Percentiles rank a stretch among this genome's conserved stretches.
These are phyloP conservation scores for Amphiura filiformis DNA, from an alignment of 35 echinoderm and acorn worm species.

Conservation along the genomic window DNA sequence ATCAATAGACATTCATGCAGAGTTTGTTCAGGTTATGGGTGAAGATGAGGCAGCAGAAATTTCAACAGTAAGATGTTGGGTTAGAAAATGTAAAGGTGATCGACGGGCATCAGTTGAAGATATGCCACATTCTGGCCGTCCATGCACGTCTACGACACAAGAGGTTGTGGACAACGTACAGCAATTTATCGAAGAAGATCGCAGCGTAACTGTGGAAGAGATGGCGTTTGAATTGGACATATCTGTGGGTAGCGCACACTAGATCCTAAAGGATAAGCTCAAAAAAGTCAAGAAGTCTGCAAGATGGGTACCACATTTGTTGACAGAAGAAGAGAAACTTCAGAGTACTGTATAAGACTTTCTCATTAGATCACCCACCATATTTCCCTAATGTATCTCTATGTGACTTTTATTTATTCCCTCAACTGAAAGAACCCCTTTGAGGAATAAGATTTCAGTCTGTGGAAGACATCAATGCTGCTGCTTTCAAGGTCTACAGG, in stretches of 20 bases:
- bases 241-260: neutral
- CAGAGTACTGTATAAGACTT: no score
- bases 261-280: neutral
- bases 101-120: neutral
- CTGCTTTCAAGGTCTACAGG: neutral
- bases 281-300: neutral
- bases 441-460: neutral
- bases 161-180: neutral
- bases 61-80: neutral
- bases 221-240: neutral
- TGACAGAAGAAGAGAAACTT: neutral
- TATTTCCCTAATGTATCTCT: neutral
- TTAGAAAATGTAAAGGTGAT: neutral
- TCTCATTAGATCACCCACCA: neutral
- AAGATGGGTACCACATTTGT: neutral
- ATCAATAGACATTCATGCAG: neutral
- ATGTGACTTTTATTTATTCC: neutral
- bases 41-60: neutral
- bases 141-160: neutral
- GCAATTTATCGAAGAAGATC: neutral
- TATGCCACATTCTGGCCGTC: neutral
- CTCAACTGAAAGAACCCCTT: neutral
- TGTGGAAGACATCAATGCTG: neutral
- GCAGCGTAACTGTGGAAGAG: neutral
- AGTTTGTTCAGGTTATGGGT: neutral